Evolutionary conservation across 92 coral and sea anemone genomes (phyloP), one percentile per base, ranked within the genome.

Genomic region (Palythoa grandis): DNA sequence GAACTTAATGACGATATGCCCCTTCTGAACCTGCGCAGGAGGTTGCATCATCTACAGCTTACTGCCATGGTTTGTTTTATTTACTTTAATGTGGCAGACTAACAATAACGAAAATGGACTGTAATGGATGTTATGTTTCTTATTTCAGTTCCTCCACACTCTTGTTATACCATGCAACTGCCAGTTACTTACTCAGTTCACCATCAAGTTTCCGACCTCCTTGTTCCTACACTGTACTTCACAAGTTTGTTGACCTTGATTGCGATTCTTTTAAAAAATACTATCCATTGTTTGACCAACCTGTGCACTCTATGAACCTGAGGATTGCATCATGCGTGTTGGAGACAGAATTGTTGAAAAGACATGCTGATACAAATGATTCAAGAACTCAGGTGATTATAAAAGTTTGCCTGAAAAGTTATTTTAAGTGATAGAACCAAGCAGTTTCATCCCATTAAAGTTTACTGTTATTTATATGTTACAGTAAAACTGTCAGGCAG

Each of bases 261-360:
- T 25, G 83, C 17, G 83, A 85, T 57, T 35, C 57, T 58, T 85
- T 74, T 19, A 73, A 35, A 3, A 74, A 74, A 14, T 74, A 37
- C n/a, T n/a, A n/a, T n/a, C n/a, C 29, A 29, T 74, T 25, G 78
- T 74, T 25, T 74, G 78, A 24, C 78, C 78, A 74, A 74, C 5
- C 2, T 53, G 61, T 25, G 10, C 54, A n/a, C 78, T 38, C 38
- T 74, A 74, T 74, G 78, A 20, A 4, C 54, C 38, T 3, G 78
- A 74, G 0, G 61, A 70, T 52, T 87, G 89, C 56, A 88, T 88
- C 38, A 66, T 72, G 72, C 91, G 68, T 25, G 83, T 88, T 75
- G 88, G 91, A 22, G 80, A 66, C 66, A 60, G 83, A 52, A 88
- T 88, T 83, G 88, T 74, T 23, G 76, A 83, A 47, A 83, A 71